phyloP scores from a whole-genome alignment of 2,797 vertebrate genomes.

The Halcyon badia region DNA sequence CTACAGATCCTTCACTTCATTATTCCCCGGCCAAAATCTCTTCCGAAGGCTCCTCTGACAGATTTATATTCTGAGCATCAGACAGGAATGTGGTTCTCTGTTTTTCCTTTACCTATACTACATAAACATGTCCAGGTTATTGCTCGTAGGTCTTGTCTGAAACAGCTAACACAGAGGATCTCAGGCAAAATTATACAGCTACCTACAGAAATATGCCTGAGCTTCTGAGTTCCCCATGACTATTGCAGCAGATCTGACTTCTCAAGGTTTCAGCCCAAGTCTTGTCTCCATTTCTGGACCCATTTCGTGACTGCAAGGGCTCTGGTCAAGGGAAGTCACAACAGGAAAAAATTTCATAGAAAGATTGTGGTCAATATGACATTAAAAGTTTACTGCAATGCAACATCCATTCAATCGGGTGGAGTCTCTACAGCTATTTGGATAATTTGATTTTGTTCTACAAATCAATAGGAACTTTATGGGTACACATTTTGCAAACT shows the following conservation, averaged over 20 bases:
- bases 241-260: background rate
- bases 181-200: background rate
- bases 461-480: background rate
- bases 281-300: background rate
- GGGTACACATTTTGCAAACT: background rate
- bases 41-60: constrained; percentile 77
- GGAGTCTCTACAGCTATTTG: background rate
- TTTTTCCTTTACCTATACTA: constrained; percentile 84
- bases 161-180: background rate
- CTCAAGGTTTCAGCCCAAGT: background rate
- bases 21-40: constrained; percentile 79
- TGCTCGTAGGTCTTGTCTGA: background rate
- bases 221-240: background rate
- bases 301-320: background rate
- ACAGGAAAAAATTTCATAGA: background rate
- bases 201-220: background rate
- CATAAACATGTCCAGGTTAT: constrained; percentile 83
- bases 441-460: background rate
- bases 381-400: background rate
- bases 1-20: constrained; percentile 82
- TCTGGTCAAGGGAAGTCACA: background rate
- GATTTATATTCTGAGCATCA: constrained; percentile 87
- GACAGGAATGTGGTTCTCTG: constrained; percentile 85
- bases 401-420: background rate
- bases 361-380: background rate